Conservation (phyloP, 2,888 invertebrate species). For the Heteromyza rotundicornis region DNA sequence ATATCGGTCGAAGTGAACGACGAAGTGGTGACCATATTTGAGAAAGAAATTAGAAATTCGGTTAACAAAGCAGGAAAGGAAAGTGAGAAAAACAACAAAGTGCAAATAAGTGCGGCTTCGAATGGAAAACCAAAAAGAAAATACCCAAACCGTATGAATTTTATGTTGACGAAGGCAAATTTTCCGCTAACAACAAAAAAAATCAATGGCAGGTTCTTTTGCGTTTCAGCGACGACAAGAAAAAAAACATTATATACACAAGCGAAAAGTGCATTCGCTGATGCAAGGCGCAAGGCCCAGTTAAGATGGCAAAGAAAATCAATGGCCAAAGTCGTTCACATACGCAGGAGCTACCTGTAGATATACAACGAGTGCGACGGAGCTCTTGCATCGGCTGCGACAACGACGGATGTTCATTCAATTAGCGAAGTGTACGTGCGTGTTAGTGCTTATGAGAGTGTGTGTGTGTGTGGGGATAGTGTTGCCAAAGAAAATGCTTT, state of each 20-base stretch:
- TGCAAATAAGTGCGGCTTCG: too few relatives aligned
- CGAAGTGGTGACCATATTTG: not conserved
- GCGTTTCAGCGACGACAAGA: too few relatives aligned
- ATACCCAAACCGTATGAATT: too few relatives aligned
- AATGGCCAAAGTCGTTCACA: too few relatives aligned
- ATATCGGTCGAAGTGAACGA: not conserved
- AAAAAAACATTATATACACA: too few relatives aligned
- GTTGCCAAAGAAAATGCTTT: too few relatives aligned
- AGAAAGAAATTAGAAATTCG: not conserved
- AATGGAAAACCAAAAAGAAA: too few relatives aligned
- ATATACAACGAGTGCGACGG: conserved; percentile 32
- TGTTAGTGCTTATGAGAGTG: conserved; percentile 8
- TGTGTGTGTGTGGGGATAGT: conserved; percentile 20
- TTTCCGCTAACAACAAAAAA: too few relatives aligned
- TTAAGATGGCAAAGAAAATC: not conserved
- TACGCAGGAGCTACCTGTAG: conserved; percentile 58
- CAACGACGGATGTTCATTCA: conserved; percentile 5
- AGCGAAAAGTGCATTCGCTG: not conserved
- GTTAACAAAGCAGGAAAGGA: not conserved
- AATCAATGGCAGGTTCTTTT: too few relatives aligned
- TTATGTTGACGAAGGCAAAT: too few relatives aligned
- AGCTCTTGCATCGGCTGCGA: not conserved
- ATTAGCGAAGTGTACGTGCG: conserved; percentile 9
- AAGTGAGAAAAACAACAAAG: too few relatives aligned
- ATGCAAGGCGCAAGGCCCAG: too few relatives aligned